Conservation (phyloP, 2,797 vertebrate species). For the Myotis findleyi region DNA sequence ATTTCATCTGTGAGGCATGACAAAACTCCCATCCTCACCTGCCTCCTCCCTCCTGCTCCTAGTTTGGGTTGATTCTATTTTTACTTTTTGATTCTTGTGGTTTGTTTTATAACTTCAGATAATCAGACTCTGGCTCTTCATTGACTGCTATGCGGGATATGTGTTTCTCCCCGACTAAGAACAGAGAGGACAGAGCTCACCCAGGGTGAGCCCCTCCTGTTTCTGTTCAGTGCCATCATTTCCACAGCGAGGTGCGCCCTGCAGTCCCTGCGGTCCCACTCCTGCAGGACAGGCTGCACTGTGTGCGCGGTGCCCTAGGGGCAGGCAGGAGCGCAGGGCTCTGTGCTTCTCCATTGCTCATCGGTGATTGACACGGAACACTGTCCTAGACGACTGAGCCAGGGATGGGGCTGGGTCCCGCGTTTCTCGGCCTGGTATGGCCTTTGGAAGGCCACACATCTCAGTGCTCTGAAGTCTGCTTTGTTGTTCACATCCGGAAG, state of each 20-base stretch:
- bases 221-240: not conserved
- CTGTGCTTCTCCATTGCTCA: not conserved
- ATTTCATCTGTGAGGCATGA: not conserved
- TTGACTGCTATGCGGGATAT: not conserved
- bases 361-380: not conserved
- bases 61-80: not conserved
- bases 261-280: too few relatives aligned
- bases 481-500: not conserved
- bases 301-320: accelerated
- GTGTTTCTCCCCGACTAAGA: not conserved
- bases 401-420: not conserved
- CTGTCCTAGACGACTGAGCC: not conserved
- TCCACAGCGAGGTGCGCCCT: not conserved
- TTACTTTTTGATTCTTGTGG: not conserved
- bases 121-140: not conserved
- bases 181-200: too few relatives aligned
- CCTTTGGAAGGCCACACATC: not conserved
- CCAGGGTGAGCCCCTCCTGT: not conserved
- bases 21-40: accelerated
- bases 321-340: not conserved
- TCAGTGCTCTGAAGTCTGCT: not conserved
- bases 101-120: not conserved
- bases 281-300: too few relatives aligned
- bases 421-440: too few relatives aligned
- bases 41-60: not conserved